Conservation (phyloP, 2,888 invertebrate genomes). For the Lacanobia wlatinum region DNA sequence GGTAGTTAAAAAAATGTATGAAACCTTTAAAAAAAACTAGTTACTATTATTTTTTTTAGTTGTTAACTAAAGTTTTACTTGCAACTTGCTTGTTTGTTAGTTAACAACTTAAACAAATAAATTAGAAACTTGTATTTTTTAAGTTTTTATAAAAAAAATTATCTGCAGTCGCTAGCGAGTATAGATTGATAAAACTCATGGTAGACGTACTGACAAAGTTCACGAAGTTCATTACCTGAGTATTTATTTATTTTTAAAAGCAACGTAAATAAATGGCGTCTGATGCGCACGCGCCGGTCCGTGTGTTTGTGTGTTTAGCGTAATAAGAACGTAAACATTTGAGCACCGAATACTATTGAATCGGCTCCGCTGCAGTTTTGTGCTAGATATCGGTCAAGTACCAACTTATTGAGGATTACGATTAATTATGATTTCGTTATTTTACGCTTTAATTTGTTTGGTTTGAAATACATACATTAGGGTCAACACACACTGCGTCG, state of each 20-base stretch:
- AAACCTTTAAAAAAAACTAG: too few relatives aligned
- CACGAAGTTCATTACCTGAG: constrained; percentile 30
- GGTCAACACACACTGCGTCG: not conserved
- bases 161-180: too few relatives aligned
- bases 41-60: too few relatives aligned
- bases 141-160: too few relatives aligned
- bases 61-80: too few relatives aligned
- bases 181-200: too few relatives aligned
- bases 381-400: constrained; percentile 37
- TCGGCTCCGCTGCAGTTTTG: constrained; percentile 1
- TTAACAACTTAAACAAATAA: too few relatives aligned
- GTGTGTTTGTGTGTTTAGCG: constrained; percentile 19
- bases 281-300: constrained; percentile 26
- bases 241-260: constrained; percentile 16
- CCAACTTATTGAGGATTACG: not conserved
- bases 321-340: constrained; percentile 48
- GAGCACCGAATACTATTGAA: constrained; percentile 6
- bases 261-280: constrained; percentile 12
- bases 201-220: too few relatives aligned
- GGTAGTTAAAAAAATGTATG: too few relatives aligned
- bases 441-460: not conserved
- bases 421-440: constrained; percentile 2
- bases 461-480: not conserved
- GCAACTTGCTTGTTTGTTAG: too few relatives aligned
- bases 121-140: too few relatives aligned